Evolutionary conservation across 2,888 invertebrate genomes (phyloP).

Genomic region (Oligia latruncula): DNA sequence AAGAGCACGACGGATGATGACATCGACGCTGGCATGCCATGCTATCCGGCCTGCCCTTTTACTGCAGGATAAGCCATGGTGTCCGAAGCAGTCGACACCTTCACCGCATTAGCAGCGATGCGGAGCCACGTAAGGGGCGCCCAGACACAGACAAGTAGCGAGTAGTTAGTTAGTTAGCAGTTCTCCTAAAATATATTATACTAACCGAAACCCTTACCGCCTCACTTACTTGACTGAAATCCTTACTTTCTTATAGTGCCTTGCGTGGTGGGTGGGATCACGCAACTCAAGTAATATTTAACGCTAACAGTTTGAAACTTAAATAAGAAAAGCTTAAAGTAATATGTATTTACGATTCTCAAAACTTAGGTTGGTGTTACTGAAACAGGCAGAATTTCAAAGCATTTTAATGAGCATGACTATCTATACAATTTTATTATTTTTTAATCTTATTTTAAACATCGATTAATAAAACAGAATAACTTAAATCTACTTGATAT

Average conservation of each 20-base stretch:
- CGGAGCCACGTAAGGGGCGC: too few relatives aligned
- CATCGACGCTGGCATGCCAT: too few relatives aligned
- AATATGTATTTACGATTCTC: not conserved
- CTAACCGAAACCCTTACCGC: not conserved
- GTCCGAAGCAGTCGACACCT: too few relatives aligned
- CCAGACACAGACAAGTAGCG: too few relatives aligned
- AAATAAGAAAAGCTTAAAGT: not conserved
- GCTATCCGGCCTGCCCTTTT: too few relatives aligned
- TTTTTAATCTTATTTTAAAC: slow-evolving; percentile 5
- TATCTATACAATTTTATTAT: not conserved
- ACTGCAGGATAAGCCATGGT: too few relatives aligned
- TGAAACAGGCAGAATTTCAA: not conserved
- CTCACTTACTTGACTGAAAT: not conserved
- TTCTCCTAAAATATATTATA: not conserved
- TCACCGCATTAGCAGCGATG: too few relatives aligned
- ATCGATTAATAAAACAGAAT: not conserved
- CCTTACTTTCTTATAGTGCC: not conserved
- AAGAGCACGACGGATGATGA: too few relatives aligned
- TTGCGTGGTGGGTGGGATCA: not conserved
- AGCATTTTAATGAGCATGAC: not conserved
- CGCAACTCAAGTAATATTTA: not conserved
- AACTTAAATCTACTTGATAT: not conserved
- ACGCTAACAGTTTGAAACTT: not conserved
- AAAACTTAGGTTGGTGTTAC: not conserved
- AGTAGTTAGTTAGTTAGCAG: too few relatives aligned